phyloP scores from a whole-genome alignment of 2,797 vertebrate genomes.

The Malacoctenus gilli region DNA sequence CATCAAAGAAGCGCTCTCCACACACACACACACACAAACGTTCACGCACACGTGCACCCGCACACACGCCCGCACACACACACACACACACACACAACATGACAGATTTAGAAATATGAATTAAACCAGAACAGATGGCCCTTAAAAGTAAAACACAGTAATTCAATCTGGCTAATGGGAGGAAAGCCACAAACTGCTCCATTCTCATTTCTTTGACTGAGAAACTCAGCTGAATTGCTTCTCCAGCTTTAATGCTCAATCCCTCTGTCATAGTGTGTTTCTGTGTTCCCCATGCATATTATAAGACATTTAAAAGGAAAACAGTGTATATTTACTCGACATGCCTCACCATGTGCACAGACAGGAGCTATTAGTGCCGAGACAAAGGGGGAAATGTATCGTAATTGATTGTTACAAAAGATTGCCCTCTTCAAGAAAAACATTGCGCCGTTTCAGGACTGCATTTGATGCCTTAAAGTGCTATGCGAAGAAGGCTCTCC shows the following conservation, averaged over 20 bases:
- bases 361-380: conserved; percentile 77
- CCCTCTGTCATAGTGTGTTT: conserved; percentile 78
- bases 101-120: conserved; percentile 79
- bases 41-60: conserved; percentile 39
- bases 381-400: conserved; percentile 77
- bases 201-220: conserved; percentile 79
- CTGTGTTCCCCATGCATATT: conserved; percentile 82
- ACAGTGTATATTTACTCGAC: conserved; percentile 81
- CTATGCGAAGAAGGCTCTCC: conserved; percentile 65
- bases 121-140: conserved; percentile 83
- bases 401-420: conserved; percentile 85
- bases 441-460: conserved; percentile 72
- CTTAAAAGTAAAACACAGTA: conserved; percentile 82
- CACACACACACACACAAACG: conserved; percentile 34
- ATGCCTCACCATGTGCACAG: conserved; percentile 68
- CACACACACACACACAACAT: conserved; percentile 55
- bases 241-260: conserved; percentile 75
- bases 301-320: conserved; percentile 83
- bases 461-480: conserved; percentile 71
- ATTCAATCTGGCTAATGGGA: conserved; percentile 84
- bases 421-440: conserved; percentile 77
- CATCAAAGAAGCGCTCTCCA: conserved; percentile 60
- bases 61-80: conserved; percentile 29
- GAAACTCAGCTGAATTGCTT: conserved; percentile 77
- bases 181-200: conserved; percentile 80